phyloP scores from a whole-genome alignment of 2,888 invertebrate species.

The Drosophila robusta region DNA sequence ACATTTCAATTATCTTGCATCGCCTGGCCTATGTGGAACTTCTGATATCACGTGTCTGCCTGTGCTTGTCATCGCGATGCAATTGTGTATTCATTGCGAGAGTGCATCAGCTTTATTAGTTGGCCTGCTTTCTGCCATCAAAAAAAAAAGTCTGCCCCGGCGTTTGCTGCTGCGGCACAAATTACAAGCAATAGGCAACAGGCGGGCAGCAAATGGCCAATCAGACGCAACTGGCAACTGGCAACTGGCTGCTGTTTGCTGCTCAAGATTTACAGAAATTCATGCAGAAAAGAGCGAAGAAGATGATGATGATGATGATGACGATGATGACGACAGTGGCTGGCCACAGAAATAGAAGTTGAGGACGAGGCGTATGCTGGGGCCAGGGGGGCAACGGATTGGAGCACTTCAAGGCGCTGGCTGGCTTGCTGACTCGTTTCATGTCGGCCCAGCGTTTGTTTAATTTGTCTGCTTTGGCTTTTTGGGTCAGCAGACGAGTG shows the following conservation, averaged over 20 bases:
- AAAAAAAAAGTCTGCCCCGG: conserved; percentile 15
- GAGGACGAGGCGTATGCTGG: conserved; percentile 7
- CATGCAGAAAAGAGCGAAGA: conserved; percentile 50
- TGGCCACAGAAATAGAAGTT: conserved; percentile 70
- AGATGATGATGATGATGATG: conserved; percentile 19
- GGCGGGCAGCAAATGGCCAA: conserved; percentile 35
- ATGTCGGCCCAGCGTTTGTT: conserved; percentile 66
- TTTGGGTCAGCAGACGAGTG: conserved; percentile 59
- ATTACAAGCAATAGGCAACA: conserved; percentile 29
- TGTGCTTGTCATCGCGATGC: conserved; percentile 20
- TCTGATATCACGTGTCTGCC: conserved; percentile 1
- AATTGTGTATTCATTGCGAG: conserved; percentile 43
- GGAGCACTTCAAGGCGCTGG: conserved; percentile 71
- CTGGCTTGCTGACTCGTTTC: conserved; percentile 54
- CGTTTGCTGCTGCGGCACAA: conserved; percentile 54
- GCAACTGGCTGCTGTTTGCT: conserved; percentile 31
- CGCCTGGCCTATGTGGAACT: neutral
- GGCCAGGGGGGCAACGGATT: conserved; percentile 14
- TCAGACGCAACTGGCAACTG: conserved; percentile 23
- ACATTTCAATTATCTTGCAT: neutral
- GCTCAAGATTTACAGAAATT: conserved; percentile 58
- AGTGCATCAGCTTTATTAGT: conserved; percentile 72
- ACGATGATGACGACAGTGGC: conserved; percentile 46
- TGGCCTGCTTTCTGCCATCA: conserved; percentile 57
- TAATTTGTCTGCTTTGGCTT: conserved; percentile 73